Conservation (phyloP, 2,113 vertebrate species). For the Hippoglossus stenolepis region DNA sequence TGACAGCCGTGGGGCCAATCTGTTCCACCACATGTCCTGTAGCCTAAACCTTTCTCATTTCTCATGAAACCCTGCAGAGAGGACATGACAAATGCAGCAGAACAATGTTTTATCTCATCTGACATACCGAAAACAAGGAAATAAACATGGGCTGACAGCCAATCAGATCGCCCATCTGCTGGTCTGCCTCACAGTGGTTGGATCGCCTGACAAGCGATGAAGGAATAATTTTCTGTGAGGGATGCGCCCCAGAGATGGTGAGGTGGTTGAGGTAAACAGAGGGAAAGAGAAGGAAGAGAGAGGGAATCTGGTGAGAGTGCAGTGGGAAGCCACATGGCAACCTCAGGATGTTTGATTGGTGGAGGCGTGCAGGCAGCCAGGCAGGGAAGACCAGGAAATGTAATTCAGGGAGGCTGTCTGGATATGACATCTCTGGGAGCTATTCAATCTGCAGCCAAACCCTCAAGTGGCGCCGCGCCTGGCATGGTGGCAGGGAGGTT, state of each 20-base stretch:
- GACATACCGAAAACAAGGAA: slow-evolving; percentile 73
- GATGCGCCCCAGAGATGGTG: slow-evolving; percentile 59
- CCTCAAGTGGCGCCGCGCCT: slow-evolving; percentile 76
- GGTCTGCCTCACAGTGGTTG: slow-evolving; percentile 62
- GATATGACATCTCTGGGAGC: slow-evolving; percentile 80
- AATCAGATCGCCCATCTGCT: slow-evolving; percentile 78
- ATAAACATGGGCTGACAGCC: slow-evolving; percentile 76
- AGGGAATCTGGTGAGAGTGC: slow-evolving; percentile 9
- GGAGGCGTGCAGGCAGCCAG: slow-evolving; percentile 69
- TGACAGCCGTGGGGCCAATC: slow-evolving; percentile 42
- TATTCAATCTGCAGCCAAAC: slow-evolving; percentile 79
- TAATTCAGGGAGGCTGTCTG: slow-evolving; percentile 79
- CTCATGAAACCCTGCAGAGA: slow-evolving; percentile 53
- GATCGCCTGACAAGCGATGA: slow-evolving; percentile 51
- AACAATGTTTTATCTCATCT: slow-evolving; percentile 72
- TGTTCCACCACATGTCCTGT: slow-evolving; percentile 45
- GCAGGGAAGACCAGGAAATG: slow-evolving; percentile 77
- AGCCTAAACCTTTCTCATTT: slow-evolving; percentile 66
- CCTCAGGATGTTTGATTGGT: slow-evolving; percentile 63
- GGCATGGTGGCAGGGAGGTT: slow-evolving; percentile 78
- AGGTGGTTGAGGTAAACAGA: slow-evolving; percentile 18
- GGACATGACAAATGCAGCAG: slow-evolving; percentile 64
- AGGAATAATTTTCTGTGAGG: slow-evolving; percentile 56
- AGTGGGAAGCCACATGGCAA: slow-evolving; percentile 56
- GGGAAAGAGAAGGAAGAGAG: slow-evolving; percentile 13